phyloP scores from a whole-genome alignment of 2,888 invertebrate species.

The Chymomyza procnemis region DNA sequence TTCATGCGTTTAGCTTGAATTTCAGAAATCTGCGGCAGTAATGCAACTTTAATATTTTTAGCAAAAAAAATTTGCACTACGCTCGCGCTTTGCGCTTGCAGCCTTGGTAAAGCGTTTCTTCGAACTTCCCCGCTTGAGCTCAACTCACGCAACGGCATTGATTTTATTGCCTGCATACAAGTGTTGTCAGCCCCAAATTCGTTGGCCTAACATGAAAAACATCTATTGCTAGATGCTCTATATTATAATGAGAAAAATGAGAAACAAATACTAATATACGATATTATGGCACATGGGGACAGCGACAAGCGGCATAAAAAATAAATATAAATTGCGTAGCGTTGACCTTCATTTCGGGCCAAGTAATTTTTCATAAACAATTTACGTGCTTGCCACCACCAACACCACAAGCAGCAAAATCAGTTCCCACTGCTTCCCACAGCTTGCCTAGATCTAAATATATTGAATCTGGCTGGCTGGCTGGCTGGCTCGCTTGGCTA shows the following conservation, averaged over 20 bases:
- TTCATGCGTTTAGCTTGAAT: no score
- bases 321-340: conserved; percentile 72
- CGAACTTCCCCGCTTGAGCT: no score
- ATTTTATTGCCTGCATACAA: no score
- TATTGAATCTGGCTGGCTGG: not conserved
- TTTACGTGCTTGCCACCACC: conserved; percentile 59
- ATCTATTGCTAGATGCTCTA: conserved; percentile 8
- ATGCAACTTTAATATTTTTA: no score
- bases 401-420: conserved; percentile 1
- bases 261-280: not conserved
- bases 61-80: no score
- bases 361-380: conserved; percentile 72
- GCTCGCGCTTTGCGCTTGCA: no score
- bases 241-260: conserved; percentile 8
- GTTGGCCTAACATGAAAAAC: conserved; percentile 18
- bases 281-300: conserved; percentile 1
- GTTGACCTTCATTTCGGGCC: conserved; percentile 71
- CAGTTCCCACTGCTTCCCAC: conserved; percentile 3
- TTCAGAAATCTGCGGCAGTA: no score
- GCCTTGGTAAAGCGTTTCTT: no score
- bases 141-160: no score
- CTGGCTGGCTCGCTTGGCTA: conserved; percentile 33
- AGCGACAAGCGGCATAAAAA: conserved; percentile 60
- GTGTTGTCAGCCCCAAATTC: no score
- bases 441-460: not conserved